Evolutionary conservation across 2,113 vertebrate species (phyloP).

Genomic region (Procapra przewalskii): DNA sequence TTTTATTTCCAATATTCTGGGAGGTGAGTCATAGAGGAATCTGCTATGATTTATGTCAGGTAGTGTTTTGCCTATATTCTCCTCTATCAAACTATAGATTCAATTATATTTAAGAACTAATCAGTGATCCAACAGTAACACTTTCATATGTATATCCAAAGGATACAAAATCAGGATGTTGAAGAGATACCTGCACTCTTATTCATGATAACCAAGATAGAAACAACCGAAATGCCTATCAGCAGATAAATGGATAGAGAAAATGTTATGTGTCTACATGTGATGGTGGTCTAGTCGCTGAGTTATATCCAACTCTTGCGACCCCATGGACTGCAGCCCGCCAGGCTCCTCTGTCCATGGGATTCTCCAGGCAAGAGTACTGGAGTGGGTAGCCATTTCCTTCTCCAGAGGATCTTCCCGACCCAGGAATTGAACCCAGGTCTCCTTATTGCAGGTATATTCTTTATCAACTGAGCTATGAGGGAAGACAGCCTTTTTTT

Average conservation of each 20-base stretch:
- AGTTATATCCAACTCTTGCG: fast-evolving
- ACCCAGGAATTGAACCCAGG: neutral
- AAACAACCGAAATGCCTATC: neutral
- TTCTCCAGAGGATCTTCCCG: neutral
- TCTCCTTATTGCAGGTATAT: neutral
- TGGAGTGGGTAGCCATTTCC: neutral
- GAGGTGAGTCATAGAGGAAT: too few species aligned
- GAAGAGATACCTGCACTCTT: neutral
- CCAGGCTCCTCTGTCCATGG: neutral
- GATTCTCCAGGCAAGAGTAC: neutral
- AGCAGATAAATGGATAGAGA: neutral
- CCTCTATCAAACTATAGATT: neutral
- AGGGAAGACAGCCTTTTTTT: neutral
- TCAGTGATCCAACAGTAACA: neutral
- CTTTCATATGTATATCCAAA: neutral
- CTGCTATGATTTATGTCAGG: too few species aligned
- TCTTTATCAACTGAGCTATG: neutral
- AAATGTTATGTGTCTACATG: neutral
- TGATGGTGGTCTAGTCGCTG: neutral
- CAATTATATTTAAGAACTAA: neutral
- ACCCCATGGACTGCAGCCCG: fast-evolving
- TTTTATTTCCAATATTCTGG: too few species aligned
- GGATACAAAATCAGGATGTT: neutral
- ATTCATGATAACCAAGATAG: neutral
- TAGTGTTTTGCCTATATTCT: too few species aligned